Evolutionary conservation across 35 echinoderm and acorn worm species (phyloP).

Genomic region (Ptychodera flava): DNA sequence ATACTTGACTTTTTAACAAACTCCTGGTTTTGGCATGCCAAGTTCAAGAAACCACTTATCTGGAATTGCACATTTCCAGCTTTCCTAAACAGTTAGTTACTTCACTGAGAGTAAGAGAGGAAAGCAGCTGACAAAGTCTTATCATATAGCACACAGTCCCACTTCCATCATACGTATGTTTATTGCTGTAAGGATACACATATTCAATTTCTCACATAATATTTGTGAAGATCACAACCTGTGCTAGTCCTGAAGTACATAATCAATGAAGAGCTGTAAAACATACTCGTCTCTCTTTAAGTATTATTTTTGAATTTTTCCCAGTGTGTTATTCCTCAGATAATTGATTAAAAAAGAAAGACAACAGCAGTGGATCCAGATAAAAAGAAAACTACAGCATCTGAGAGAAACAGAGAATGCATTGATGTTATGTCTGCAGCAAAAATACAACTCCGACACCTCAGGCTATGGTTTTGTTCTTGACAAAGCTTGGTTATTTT

Average conservation of each 20-base stretch:
- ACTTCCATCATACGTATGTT: too few relatives aligned
- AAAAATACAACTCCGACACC: too few relatives aligned
- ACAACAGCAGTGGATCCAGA: background rate
- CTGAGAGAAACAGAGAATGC: too few relatives aligned
- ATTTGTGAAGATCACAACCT: background rate
- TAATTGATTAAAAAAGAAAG: background rate
- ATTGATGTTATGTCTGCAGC: too few relatives aligned
- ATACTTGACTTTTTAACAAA: background rate
- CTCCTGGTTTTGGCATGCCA: background rate
- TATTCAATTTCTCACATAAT: background rate
- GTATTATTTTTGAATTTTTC: background rate
- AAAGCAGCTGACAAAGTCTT: background rate
- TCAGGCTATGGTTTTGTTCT: background rate
- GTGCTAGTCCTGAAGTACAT: background rate
- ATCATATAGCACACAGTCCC: background rate
- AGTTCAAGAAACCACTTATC: background rate
- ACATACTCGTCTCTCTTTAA: too few relatives aligned
- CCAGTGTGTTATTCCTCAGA: background rate
- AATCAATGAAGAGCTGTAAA: too few relatives aligned
- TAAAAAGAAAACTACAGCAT: too few relatives aligned
- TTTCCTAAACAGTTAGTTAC: too few relatives aligned
- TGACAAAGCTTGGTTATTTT: background rate
- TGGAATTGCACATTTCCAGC: background rate
- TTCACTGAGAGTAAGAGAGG: too few relatives aligned
- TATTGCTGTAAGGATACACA: too few relatives aligned